A percentile compares a stretch with the other conserved stretches of the same genome.
Evolutionary conservation across 2,888 invertebrate species (phyloP).

Genomic region (Athripsodes cinereus): DNA sequence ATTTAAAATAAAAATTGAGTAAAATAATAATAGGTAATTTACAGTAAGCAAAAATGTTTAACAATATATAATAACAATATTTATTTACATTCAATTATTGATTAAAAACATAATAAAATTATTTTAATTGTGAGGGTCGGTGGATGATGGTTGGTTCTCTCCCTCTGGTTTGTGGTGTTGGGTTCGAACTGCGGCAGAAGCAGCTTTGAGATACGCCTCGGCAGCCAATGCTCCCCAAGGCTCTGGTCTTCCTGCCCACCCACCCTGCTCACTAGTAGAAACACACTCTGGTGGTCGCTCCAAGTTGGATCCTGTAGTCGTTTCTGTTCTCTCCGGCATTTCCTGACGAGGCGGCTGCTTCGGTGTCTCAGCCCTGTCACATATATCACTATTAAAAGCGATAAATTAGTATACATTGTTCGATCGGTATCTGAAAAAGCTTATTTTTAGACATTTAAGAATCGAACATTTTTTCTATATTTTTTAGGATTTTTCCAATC

Average conservation of each 20-base stretch:
- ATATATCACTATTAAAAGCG: background rate
- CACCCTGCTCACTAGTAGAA: constrained; percentile 39
- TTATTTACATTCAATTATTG: background rate
- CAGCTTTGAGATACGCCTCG: constrained; percentile 43
- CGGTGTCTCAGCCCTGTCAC: constrained; percentile 45
- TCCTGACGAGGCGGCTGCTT: constrained; percentile 31
- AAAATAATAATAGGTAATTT: no score
- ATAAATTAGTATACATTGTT: no score
- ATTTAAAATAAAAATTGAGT: no score
- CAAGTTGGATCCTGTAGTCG: constrained; percentile 6
- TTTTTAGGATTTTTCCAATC: no score
- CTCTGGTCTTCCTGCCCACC: constrained; percentile 32
- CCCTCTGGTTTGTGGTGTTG: constrained; percentile 42
- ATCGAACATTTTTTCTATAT: no score
- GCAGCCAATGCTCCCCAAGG: constrained; percentile 41
- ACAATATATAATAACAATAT: no score
- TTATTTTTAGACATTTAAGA: no score
- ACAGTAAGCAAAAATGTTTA: no score
- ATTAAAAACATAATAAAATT: background rate
- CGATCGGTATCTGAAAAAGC: no score
- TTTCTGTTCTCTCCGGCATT: constrained; percentile 12
- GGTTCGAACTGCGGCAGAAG: constrained; percentile 32
- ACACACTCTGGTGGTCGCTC: constrained; percentile 42
- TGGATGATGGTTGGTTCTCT: constrained; percentile 47
- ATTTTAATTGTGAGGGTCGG: constrained; percentile 45